Evolutionary conservation across 2,888 invertebrate species (phyloP).

Genomic region (Tanytarsus gracilentus): DNA sequence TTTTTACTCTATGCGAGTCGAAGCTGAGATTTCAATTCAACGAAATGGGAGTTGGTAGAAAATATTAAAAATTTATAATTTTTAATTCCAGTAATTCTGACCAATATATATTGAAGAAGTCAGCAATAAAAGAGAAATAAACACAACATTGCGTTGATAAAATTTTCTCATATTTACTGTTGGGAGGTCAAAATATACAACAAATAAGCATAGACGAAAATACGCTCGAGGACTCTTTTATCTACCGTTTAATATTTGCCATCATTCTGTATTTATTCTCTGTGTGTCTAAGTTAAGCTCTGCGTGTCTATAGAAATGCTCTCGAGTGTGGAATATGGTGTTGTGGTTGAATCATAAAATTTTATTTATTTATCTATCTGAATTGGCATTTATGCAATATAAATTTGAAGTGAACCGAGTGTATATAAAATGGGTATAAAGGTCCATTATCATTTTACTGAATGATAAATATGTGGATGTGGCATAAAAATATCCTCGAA

Average conservation of each 20-base stretch:
- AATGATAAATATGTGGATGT: too few species aligned
- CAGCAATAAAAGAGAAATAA: too few species aligned
- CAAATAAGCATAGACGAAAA: background rate
- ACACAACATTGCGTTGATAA: background rate
- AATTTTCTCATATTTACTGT: background rate
- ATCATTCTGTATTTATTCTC: background rate
- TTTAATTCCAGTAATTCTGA: too few species aligned
- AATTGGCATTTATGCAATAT: conserved; percentile 7
- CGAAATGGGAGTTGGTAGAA: too few species aligned
- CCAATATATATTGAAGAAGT: too few species aligned
- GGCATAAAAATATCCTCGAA: too few species aligned
- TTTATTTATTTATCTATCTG: conserved; percentile 18
- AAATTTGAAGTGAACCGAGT: too few species aligned
- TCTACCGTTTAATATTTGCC: conserved; percentile 9
- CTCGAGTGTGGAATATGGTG: background rate
- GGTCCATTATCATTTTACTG: conserved; percentile 11
- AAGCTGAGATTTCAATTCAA: too few species aligned
- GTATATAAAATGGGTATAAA: too few species aligned
- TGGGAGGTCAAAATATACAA: conserved; percentile 20
- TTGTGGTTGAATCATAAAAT: background rate
- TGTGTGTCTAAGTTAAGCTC: background rate
- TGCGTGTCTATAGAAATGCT: background rate
- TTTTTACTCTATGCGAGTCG: too few species aligned
- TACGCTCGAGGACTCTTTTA: conserved; percentile 19
- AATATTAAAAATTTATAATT: too few species aligned